Conservation (phyloP, 2,888 invertebrate species). For the Lasioglossum zephyrum region DNA sequence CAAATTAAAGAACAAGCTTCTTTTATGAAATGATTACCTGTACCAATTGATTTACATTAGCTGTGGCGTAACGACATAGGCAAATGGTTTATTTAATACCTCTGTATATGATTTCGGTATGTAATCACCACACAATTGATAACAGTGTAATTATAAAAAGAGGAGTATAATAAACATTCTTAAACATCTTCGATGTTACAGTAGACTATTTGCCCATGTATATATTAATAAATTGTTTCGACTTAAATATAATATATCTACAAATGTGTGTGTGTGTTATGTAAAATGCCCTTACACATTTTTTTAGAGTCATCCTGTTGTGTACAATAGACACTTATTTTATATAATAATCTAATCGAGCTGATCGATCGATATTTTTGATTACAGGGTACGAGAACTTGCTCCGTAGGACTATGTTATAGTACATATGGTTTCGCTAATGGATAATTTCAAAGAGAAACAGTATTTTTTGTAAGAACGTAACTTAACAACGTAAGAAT, state of each 20-base stretch:
- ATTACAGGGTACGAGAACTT: background rate
- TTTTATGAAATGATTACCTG: background rate
- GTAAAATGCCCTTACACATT: background rate
- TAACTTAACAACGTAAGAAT: background rate
- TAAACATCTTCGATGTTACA: background rate
- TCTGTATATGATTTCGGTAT: background rate
- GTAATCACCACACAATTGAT: background rate
- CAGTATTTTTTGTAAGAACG: background rate
- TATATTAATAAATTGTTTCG: background rate
- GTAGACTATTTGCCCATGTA: background rate
- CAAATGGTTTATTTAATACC: background rate
- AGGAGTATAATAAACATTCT: slow-evolving; percentile 4
- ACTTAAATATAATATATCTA: background rate
- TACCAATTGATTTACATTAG: background rate
- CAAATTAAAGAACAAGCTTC: background rate
- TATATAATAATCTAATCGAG: background rate
- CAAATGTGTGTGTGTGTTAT: background rate
- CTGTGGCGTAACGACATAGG: background rate
- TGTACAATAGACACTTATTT: background rate
- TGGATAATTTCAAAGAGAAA: background rate
- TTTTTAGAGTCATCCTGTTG: background rate
- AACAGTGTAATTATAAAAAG: background rate
- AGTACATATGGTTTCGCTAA: background rate
- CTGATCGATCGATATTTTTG: background rate
- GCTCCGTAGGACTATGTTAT: background rate